phyloP scores from a whole-genome alignment of 2,888 invertebrate species.

The Bellardia pandia region DNA sequence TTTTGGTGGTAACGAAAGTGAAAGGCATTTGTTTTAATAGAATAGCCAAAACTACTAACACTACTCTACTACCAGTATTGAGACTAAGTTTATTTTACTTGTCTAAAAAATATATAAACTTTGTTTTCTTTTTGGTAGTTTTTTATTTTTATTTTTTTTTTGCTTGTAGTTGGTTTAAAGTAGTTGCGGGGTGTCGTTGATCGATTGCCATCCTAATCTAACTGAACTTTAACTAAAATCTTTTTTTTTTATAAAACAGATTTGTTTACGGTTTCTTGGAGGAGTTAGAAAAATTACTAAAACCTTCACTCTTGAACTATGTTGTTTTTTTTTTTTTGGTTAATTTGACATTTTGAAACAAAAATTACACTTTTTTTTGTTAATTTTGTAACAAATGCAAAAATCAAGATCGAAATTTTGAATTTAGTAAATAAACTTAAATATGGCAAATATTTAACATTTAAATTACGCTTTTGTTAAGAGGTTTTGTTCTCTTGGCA shows the following conservation, averaged over 20 bases:
- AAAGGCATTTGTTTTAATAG: conserved; percentile 64
- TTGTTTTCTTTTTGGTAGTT: conserved; percentile 49
- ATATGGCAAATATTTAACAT: neutral
- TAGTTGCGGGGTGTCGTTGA: conserved; percentile 50
- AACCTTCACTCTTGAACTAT: conserved; percentile 75
- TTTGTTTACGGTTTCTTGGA: conserved; percentile 40
- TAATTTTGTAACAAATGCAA: neutral
- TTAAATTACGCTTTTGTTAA: too few relatives aligned
- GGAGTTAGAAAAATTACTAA: conserved; percentile 68
- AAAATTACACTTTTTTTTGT: conserved; percentile 26
- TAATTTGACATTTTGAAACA: conserved; percentile 69
- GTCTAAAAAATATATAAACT: conserved; percentile 14
- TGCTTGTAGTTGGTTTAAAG: conserved; percentile 1
- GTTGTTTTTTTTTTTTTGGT: conserved; percentile 55
- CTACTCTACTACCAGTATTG: conserved; percentile 54
- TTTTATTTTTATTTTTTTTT: conserved; percentile 12
- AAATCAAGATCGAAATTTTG: conserved; percentile 23
- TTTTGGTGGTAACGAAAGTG: conserved; percentile 65
- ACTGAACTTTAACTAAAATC: conserved; percentile 69
- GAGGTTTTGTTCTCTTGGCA: too few relatives aligned
- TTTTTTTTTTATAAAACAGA: conserved; percentile 40
- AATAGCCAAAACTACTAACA: conserved; percentile 29
- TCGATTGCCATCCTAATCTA: conserved; percentile 72
- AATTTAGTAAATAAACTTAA: neutral
- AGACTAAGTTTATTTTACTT: conserved; percentile 29